Conservation (phyloP, 2,888 invertebrate species). For the Cheilosia impressa region DNA sequence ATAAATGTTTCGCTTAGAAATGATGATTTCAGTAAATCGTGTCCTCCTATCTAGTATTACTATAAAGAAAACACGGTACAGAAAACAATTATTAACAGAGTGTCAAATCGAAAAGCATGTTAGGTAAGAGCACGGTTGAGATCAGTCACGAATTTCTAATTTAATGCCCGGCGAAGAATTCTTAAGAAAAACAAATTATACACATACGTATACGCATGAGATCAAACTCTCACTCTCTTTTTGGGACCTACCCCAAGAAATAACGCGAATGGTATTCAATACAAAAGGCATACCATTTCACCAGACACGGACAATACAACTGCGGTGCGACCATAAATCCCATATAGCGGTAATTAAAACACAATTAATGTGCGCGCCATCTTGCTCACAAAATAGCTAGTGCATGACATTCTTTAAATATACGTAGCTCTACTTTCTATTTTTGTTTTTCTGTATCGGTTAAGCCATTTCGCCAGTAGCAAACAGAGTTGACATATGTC, state of each 20-base stretch:
- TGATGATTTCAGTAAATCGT: no score
- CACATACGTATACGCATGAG: conserved; percentile 2
- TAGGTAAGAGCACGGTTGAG: no score
- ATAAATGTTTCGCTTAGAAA: no score
- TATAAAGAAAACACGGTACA: no score
- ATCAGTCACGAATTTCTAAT: no score
- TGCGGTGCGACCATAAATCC: conserved; percentile 43
- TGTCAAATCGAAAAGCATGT: no score
- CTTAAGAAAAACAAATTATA: not conserved
- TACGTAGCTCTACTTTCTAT: conserved; percentile 64
- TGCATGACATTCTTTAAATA: conserved; percentile 65
- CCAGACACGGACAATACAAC: conserved; percentile 19
- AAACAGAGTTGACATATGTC: conserved; percentile 68
- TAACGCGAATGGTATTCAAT: conserved; percentile 9
- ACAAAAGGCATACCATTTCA: conserved; percentile 44
- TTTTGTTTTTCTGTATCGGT: conserved; percentile 44
- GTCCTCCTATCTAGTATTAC: no score
- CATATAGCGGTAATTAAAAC: conserved; percentile 70
- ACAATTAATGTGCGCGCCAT: conserved; percentile 58
- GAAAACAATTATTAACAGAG: no score
- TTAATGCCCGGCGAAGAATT: no score
- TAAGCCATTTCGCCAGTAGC: conserved; percentile 51
- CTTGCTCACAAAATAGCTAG: conserved; percentile 57
- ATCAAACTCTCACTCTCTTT: conserved; percentile 39
- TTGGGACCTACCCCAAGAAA: conserved; percentile 31